phyloP scores from a whole-genome alignment of 2,888 invertebrate species.

The Ommatoiulus sabulosus region DNA sequence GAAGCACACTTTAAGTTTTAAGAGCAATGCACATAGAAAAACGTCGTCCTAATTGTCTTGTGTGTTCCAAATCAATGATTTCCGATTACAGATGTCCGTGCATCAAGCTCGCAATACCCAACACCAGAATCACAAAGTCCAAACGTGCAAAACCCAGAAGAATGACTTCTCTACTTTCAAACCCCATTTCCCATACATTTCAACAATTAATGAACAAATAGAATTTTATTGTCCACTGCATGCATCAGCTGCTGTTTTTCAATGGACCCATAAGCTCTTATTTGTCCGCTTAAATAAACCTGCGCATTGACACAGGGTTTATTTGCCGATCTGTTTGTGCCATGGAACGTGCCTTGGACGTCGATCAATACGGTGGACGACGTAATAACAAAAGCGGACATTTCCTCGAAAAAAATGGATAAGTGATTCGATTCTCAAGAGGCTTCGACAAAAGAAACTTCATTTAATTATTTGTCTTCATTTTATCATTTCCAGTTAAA shows the following conservation, averaged over 20 bases:
- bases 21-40: too few relatives aligned
- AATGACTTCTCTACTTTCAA: too few relatives aligned
- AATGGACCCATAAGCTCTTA: not conserved
- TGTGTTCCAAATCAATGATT: too few relatives aligned
- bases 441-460: not conserved
- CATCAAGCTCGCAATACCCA: too few relatives aligned
- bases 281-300: not conserved
- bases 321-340: not conserved
- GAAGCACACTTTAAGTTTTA: too few relatives aligned
- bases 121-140: too few relatives aligned
- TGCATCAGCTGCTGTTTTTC: not conserved
- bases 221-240: not conserved
- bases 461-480: not conserved
- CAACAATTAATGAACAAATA: not conserved
- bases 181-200: not conserved
- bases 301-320: not conserved
- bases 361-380: not conserved
- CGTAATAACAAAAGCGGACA: conserved; percentile 10
- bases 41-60: too few relatives aligned
- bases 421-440: not conserved
- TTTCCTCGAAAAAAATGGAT: not conserved
- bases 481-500: not conserved
- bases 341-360: not conserved
- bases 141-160: too few relatives aligned
- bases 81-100: too few relatives aligned